Evolutionary conservation across 64 coral and sea anemone species (phyloP).

Genomic region (Actinia equina): DNA sequence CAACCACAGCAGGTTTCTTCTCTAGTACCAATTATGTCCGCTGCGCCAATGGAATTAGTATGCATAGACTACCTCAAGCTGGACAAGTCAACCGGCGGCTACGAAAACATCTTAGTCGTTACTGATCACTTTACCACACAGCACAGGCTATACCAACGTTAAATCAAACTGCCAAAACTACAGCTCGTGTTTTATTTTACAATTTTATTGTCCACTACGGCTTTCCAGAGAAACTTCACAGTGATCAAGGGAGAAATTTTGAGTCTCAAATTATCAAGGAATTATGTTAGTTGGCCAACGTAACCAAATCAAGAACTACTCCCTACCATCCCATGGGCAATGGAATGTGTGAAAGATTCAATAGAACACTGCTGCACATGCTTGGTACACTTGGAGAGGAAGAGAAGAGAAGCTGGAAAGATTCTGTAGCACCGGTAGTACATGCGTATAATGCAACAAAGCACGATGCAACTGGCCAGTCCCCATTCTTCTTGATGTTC

Average conservation of each 20-base stretch:
- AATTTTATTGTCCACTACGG: neutral
- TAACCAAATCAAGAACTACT: conserved; percentile 31
- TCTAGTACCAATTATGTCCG: neutral
- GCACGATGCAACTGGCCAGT: conserved; percentile 16
- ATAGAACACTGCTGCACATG: conserved; percentile 48
- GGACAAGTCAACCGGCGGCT: neutral
- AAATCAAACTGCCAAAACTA: neutral
- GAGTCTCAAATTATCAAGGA: conserved; percentile 14
- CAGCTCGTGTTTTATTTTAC: neutral
- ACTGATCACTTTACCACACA: conserved; percentile 2
- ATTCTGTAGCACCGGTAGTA: conserved; percentile 30
- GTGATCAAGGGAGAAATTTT: conserved; percentile 18
- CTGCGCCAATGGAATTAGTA: neutral
- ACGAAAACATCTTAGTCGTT: neutral
- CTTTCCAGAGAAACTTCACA: neutral
- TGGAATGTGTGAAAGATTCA: conserved; percentile 33
- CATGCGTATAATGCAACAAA: conserved; percentile 65
- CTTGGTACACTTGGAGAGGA: conserved; percentile 38
- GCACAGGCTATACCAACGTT: neutral
- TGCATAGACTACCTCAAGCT: neutral
- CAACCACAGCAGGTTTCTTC: neutral
- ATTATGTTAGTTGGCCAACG: conserved; percentile 22
- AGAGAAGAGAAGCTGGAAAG: conserved; percentile 43
- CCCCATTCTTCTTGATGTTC: conserved; percentile 50
- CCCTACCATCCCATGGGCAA: conserved; percentile 43